phyloP scores from a whole-genome alignment of 1,140 invertebrate species.

The Bombus confusus region DNA sequence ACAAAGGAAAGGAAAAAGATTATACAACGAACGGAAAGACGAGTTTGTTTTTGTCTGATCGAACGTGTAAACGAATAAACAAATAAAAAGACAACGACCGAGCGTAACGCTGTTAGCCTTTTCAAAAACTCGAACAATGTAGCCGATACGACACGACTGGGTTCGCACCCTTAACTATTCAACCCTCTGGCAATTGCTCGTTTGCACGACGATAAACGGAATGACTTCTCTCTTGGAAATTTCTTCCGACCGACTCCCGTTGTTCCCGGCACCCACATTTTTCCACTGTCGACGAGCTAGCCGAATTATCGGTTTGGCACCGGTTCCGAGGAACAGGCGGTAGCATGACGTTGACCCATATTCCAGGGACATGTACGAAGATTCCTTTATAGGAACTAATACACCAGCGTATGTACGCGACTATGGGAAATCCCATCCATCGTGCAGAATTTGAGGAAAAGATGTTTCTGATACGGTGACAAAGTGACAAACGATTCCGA shows the following conservation, averaged over 20 bases:
- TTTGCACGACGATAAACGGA: conserved; percentile 38
- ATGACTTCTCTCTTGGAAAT: conserved; percentile 38
- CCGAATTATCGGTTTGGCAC: conserved; percentile 52
- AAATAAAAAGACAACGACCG: neutral
- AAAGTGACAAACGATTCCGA: neutral
- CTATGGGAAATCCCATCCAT: neutral
- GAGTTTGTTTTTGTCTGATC: neutral
- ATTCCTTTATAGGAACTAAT: conserved; percentile 6
- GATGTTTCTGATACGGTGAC: neutral
- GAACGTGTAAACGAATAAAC: neutral
- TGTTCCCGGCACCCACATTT: conserved; percentile 30
- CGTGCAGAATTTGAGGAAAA: neutral
- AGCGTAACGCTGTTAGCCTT: neutral
- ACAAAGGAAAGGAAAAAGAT: too few species aligned
- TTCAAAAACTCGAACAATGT: neutral
- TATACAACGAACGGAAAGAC: neutral
- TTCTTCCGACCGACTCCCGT: conserved; percentile 5
- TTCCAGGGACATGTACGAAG: neutral
- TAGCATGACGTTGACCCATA: conserved; percentile 37
- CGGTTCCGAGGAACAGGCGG: conserved; percentile 28
- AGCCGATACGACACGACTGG: neutral
- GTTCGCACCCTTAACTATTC: neutral
- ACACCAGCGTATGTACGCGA: neutral
- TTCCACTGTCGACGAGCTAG: conserved; percentile 32
- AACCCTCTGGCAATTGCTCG: conserved; percentile 35